Conservation (phyloP, 2,888 invertebrate species). For the Dynastes maya region DNA sequence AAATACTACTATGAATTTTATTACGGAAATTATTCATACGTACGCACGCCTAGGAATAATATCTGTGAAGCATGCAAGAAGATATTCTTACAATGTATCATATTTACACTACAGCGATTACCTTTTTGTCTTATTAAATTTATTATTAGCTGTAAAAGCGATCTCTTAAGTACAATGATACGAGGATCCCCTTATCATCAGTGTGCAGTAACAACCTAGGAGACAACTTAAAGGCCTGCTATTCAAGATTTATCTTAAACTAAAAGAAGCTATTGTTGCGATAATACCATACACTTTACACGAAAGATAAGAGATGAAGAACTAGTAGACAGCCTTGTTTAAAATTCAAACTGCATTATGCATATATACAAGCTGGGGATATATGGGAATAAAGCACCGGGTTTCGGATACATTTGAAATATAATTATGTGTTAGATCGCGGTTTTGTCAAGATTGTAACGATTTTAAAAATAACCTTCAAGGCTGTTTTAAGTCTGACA, state of each 20-base stretch:
- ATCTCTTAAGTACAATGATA: not conserved
- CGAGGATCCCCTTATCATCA: not conserved
- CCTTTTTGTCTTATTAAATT: slow-evolving; percentile 25
- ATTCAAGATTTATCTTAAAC: slow-evolving; percentile 28
- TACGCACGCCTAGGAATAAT: not conserved
- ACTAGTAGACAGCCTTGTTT: not conserved
- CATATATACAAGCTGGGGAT: not conserved
- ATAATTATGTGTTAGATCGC: slow-evolving; percentile 12
- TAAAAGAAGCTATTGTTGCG: slow-evolving; percentile 30
- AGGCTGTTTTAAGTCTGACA: slow-evolving; percentile 23
- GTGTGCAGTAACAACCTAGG: not conserved
- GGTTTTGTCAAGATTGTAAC: slow-evolving; percentile 10
- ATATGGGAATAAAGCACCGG: not conserved
- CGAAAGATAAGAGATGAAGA: slow-evolving; percentile 12
- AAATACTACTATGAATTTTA: not conserved
- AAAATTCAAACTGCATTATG: not conserved
- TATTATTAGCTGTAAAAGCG: slow-evolving; percentile 26
- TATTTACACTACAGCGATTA: slow-evolving; percentile 6
- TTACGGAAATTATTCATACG: too few species aligned
- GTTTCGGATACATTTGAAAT: slow-evolving; percentile 1
- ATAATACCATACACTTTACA: slow-evolving; percentile 27
- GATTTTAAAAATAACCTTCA: slow-evolving; percentile 41
- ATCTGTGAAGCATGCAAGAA: slow-evolving; percentile 6
- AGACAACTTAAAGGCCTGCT: slow-evolving; percentile 18
- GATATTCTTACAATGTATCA: slow-evolving; percentile 22